Percentiles rank a stretch among this genome's conserved stretches.
Conservation (phyloP, 2,888 invertebrate genomes). For the Epicampocera succincta region DNA sequence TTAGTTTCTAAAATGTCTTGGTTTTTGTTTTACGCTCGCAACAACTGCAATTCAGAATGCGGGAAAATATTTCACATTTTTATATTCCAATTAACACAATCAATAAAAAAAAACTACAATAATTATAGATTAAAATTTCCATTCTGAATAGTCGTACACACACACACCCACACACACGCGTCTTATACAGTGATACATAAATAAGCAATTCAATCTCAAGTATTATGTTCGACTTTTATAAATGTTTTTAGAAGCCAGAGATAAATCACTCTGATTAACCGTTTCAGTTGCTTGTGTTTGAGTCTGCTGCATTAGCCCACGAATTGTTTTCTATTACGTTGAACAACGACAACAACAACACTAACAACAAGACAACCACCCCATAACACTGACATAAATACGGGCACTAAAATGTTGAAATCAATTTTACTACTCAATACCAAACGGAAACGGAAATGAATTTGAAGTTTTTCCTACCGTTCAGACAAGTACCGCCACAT, state of each 20-base stretch:
- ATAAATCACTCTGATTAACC: constrained; percentile 58
- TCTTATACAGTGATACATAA: constrained; percentile 14
- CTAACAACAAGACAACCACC: background rate
- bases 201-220: constrained; percentile 18
- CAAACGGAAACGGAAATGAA: constrained; percentile 69
- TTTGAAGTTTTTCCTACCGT: constrained; percentile 61
- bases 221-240: constrained; percentile 57
- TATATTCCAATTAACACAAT: no score
- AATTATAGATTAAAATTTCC: no score
- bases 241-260: constrained; percentile 56
- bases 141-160: no score
- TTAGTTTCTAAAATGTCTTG: no score
- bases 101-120: no score
- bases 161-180: no score
- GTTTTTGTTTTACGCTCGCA: no score
- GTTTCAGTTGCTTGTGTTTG: constrained; percentile 14
- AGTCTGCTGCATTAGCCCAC: constrained; percentile 21
- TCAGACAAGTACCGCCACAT: constrained; percentile 29
- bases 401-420: constrained; percentile 42
- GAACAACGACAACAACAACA: constrained; percentile 10
- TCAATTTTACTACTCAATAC: constrained; percentile 46
- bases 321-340: constrained; percentile 33
- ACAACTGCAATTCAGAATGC: no score
- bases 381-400: constrained; percentile 8
- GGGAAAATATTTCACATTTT: no score